phyloP scores from a whole-genome alignment of 2,113 vertebrate species.

The Aspiorhynchus laticeps region DNA sequence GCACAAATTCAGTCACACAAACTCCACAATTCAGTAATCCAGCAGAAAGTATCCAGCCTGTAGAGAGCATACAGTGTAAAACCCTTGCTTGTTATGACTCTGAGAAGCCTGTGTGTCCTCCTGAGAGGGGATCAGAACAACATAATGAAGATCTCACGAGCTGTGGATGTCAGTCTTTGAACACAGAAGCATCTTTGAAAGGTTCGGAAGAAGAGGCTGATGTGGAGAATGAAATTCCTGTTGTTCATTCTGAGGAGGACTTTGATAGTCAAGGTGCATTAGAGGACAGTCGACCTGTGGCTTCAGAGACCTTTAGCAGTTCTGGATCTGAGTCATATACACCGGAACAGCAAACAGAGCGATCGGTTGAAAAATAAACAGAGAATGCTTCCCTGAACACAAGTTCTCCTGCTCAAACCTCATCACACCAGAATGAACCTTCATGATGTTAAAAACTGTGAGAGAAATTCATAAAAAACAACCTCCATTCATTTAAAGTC shows the following conservation, averaged over 20 bases:
- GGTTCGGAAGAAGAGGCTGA: neutral
- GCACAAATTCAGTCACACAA: conserved; percentile 1
- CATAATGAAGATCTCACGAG: conserved; percentile 11
- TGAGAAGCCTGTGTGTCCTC: conserved; percentile 6
- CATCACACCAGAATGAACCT: neutral
- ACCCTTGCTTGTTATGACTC: neutral
- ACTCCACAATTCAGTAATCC: neutral
- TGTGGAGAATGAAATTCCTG: neutral
- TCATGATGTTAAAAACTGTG: neutral
- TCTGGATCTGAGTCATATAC: conserved; percentile 4
- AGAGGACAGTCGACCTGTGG: neutral
- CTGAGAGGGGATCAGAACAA: conserved; percentile 17
- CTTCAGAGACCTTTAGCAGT: neutral
- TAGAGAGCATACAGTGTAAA: neutral
- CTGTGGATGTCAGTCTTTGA: neutral
- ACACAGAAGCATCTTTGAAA: neutral
- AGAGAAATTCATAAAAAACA: neutral
- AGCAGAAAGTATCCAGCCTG: neutral
- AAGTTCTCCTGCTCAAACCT: neutral
- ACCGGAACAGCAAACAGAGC: neutral
- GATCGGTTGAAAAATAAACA: neutral
- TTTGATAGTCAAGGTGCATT: conserved; percentile 40
- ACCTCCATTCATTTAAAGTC: neutral
- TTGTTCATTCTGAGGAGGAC: conserved; percentile 11
- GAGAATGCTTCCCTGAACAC: neutral